Conservation (phyloP, 30 jellyfish, hydroid and myxozoan species). For the Turritopsis rubra region DNA sequence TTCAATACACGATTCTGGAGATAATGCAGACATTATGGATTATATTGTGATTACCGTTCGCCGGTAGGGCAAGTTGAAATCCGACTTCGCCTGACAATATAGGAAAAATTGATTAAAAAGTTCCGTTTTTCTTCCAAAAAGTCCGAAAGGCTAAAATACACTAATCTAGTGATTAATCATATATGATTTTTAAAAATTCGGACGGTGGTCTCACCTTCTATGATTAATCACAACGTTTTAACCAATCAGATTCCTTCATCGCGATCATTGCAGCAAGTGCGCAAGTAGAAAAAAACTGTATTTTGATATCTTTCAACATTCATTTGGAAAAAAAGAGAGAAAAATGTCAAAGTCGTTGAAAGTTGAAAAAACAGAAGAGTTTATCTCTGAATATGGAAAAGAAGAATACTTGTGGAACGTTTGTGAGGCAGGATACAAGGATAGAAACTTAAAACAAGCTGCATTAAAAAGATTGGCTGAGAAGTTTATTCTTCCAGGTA, state of each 20-base stretch:
- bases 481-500: background rate
- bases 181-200: background rate
- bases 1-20: too few relatives aligned
- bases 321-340: background rate
- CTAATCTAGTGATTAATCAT: background rate
- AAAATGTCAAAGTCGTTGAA: background rate
- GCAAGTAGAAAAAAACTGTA: background rate
- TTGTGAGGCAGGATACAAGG: background rate
- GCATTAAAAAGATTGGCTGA: background rate
- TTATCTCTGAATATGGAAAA: background rate
- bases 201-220: background rate
- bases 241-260: background rate
- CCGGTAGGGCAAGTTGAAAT: too few relatives aligned
- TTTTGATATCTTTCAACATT: background rate
- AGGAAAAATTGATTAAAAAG: too few relatives aligned
- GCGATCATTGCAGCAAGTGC: too few relatives aligned
- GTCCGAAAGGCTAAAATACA: too few relatives aligned
- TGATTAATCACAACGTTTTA: background rate
- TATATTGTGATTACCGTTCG: too few relatives aligned
- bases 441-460: background rate
- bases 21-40: too few relatives aligned
- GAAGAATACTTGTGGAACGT: background rate
- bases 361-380: background rate
- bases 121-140: too few relatives aligned
- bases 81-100: too few relatives aligned